phyloP scores from a whole-genome alignment of 2,888 invertebrate genomes.

The Pandemis cinnamomeana region DNA sequence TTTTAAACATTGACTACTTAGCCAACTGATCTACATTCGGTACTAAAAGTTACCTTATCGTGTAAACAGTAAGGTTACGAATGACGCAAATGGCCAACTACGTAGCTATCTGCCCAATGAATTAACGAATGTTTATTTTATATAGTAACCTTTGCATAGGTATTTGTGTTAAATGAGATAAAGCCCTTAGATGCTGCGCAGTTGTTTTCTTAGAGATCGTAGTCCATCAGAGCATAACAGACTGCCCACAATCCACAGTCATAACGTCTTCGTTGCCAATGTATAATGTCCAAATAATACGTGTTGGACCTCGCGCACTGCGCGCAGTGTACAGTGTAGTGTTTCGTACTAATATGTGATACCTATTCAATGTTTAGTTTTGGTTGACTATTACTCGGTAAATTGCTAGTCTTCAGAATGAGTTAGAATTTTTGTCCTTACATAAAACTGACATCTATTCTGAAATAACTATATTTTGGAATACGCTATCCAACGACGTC shows the following conservation, averaged over 20 bases:
- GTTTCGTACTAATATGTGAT: no score
- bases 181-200: not conserved
- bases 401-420: no score
- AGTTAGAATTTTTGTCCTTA: no score
- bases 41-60: slow-evolving; percentile 33
- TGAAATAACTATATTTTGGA: no score
- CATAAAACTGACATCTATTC: no score
- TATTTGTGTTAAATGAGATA: not conserved
- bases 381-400: no score
- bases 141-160: not conserved
- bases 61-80: slow-evolving; percentile 34
- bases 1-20: not conserved
- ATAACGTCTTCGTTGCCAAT: not conserved
- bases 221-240: not conserved
- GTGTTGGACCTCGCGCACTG: no score
- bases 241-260: not conserved
- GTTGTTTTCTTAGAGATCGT: not conserved
- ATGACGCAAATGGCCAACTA: slow-evolving; percentile 19
- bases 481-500: no score
- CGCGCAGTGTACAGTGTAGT: no score
- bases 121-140: slow-evolving; percentile 4
- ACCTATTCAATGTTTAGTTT: no score
- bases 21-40: slow-evolving; percentile 3
- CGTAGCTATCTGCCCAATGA: slow-evolving; percentile 19
- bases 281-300: no score